These are phyloP conservation scores for Caradrina kadenii DNA, from an alignment of 2,888 invertebrate genomes.

Conservation along the genomic window DNA sequence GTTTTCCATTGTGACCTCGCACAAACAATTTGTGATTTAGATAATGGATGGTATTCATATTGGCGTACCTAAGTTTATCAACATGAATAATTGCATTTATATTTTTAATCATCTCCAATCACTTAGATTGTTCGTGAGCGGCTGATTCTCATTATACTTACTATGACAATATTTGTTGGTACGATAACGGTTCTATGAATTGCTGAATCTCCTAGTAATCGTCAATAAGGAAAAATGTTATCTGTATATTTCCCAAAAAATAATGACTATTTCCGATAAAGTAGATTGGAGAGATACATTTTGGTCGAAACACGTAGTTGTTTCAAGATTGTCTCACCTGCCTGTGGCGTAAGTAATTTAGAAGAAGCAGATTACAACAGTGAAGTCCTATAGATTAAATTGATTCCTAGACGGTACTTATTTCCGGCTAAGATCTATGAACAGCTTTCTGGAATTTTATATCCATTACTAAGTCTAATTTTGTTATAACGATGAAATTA, in stretches of 20 bases:
- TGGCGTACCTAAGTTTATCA: constrained; percentile 5
- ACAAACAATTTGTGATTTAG: constrained; percentile 42
- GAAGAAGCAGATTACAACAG: background rate
- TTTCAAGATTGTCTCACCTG: background rate
- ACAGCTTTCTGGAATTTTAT: background rate
- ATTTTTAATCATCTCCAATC: background rate
- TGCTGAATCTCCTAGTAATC: constrained; percentile 4
- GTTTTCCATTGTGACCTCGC: constrained; percentile 51
- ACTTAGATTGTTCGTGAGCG: constrained; percentile 2
- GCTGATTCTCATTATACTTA: background rate
- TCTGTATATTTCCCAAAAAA: constrained; percentile 13
- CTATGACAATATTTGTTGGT: constrained; percentile 2
- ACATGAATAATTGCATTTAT: constrained; percentile 9
- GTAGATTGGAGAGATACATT: constrained; percentile 6
- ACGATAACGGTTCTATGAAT: constrained; percentile 35
- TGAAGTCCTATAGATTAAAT: background rate
- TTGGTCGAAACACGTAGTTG: background rate
- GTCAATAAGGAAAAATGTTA: constrained; percentile 32
- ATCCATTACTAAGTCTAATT: background rate
- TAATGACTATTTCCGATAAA: constrained; percentile 10
- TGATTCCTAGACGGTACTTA: background rate
- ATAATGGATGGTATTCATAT: constrained; percentile 27
- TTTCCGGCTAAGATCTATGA: background rate
- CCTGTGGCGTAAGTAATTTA: background rate
- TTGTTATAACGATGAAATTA: background rate